phyloP scores from a whole-genome alignment of 2,113 vertebrate species.

The Penelope pileata region DNA sequence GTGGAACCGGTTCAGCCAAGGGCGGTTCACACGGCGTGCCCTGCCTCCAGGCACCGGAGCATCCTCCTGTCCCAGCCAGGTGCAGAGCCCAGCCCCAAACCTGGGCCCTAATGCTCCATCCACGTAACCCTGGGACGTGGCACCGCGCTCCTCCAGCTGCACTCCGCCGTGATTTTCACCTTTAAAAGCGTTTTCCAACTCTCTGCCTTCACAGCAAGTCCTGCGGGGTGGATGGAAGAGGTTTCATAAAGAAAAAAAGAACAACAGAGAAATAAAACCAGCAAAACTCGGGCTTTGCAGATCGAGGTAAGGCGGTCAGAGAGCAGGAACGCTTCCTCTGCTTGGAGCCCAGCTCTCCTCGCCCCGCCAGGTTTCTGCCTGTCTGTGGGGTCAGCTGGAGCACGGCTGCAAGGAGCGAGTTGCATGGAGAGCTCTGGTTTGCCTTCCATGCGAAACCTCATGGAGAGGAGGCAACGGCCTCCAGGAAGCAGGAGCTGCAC shows the following conservation, averaged over 20 bases:
- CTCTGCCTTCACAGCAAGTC: neutral
- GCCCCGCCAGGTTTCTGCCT: neutral
- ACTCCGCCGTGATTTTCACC: neutral
- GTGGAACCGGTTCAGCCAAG: constrained; percentile 4
- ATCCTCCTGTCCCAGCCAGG: accelerated
- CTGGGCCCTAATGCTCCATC: neutral
- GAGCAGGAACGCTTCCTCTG: accelerated
- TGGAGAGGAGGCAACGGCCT: neutral
- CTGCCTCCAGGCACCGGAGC: neutral
- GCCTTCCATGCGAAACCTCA: neutral
- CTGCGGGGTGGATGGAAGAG: neutral
- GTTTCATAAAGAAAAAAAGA: accelerated
- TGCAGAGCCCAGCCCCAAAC: neutral
- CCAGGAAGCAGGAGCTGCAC: neutral
- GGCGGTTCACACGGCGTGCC: neutral
- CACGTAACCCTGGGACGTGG: accelerated
- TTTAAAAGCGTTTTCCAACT: too few species aligned
- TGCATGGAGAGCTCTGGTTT: too few species aligned
- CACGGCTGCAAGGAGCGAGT: neutral
- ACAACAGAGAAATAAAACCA: neutral
- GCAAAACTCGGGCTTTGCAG: too few species aligned
- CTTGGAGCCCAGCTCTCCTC: neutral
- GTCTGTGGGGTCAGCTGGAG: neutral
- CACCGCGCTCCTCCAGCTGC: accelerated
- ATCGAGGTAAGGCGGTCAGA: accelerated